phyloP scores from a whole-genome alignment of 2,797 vertebrate genomes.

The Chelonia mydas region DNA sequence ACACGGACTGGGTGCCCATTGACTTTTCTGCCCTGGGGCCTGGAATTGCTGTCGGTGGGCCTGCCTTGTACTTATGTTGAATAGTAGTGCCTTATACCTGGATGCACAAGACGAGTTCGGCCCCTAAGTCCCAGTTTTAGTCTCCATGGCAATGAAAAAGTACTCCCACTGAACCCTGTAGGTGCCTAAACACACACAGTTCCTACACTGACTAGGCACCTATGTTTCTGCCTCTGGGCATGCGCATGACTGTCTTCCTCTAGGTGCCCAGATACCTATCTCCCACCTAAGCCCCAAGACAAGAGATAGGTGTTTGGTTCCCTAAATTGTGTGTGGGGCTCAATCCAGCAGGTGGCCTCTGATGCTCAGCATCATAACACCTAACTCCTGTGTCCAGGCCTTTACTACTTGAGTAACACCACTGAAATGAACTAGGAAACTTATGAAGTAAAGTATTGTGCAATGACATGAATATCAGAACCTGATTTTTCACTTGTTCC shows the following conservation, averaged over 20 bases:
- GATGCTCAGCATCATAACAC: neutral
- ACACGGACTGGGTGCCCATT: no score
- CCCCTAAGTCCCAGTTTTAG: neutral
- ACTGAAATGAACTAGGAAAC: neutral
- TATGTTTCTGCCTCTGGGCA: neutral
- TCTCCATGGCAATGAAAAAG: neutral
- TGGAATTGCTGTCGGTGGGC: no score
- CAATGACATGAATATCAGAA: neutral
- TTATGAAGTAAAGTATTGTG: neutral
- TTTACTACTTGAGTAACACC: neutral
- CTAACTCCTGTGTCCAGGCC: neutral
- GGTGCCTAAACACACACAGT: neutral
- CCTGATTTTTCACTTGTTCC: neutral
- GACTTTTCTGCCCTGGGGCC: no score
- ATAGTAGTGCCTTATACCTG: no score
- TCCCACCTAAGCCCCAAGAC: neutral
- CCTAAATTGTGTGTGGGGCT: neutral
- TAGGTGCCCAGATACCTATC: neutral
- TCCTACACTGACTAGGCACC: neutral
- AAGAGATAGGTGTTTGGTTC: neutral
- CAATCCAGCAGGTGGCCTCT: neutral
- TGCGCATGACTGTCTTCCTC: neutral
- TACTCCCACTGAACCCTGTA: neutral
- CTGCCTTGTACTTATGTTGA: no score
- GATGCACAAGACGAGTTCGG: neutral